These are phyloP conservation scores for Urocitellus parryii DNA, from an alignment of 2,113 vertebrate species.

Conservation along the genomic window DNA sequence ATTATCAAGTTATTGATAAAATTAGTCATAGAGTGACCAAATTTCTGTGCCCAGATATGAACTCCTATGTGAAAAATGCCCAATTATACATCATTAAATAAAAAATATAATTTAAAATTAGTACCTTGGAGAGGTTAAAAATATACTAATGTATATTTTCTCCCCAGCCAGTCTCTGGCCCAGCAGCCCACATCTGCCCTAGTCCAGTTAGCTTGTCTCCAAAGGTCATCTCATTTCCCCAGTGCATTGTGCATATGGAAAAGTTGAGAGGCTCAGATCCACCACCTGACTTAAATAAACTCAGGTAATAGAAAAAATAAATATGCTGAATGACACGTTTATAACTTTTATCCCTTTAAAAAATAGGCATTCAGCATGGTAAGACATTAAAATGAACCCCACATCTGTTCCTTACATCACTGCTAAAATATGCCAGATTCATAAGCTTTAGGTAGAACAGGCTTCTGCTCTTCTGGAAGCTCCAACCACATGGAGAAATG, in stretches of 20 bases:
- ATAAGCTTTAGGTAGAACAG: background rate
- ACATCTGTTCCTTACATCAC: background rate
- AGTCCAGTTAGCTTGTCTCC: background rate
- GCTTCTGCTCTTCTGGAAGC: background rate
- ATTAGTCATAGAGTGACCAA: background rate
- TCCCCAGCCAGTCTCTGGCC: no score
- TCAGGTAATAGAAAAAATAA: background rate
- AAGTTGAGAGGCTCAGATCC: background rate
- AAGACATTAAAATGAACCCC: background rate
- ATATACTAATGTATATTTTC: background rate
- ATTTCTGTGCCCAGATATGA: background rate
- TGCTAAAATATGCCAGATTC: background rate
- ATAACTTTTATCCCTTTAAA: background rate
- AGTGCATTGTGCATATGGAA: background rate
- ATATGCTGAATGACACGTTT: background rate
- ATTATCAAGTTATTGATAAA: background rate
- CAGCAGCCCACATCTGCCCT: rapidly evolving
- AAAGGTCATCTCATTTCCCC: rapidly evolving
- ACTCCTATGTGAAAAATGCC: background rate
- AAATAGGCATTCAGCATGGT: background rate
- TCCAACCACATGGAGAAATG: background rate
- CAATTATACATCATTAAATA: background rate
- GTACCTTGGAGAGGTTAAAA: background rate
- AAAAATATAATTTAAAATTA: background rate
- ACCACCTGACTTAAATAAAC: background rate